Evolutionary conservation across 2,888 invertebrate species (phyloP).

Genomic region (Tortrix viridana): DNA sequence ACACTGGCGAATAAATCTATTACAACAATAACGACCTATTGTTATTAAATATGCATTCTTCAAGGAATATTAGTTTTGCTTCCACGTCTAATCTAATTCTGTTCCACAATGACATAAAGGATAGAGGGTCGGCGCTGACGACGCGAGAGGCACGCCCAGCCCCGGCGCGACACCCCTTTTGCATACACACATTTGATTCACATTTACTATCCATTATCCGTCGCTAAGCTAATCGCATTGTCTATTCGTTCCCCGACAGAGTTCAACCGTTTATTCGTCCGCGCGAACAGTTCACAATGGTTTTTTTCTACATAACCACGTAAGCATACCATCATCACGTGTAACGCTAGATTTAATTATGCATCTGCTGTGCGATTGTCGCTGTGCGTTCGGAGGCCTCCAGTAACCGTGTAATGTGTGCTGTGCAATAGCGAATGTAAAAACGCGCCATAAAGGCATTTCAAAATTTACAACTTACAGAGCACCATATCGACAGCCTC

Average conservation of each 20-base stretch:
- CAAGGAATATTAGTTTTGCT: constrained; percentile 60
- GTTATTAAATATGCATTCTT: constrained; percentile 61
- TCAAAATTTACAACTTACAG: constrained; percentile 84
- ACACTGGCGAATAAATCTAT: constrained; percentile 76
- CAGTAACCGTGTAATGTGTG: constrained; percentile 41
- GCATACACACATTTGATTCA: constrained; percentile 71
- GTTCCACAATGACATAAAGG: constrained; percentile 52
- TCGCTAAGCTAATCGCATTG: constrained; percentile 39
- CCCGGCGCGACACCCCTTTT: constrained; percentile 63
- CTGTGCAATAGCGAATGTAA: constrained; percentile 74
- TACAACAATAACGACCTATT: constrained; percentile 69
- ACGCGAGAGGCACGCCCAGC: constrained; percentile 68
- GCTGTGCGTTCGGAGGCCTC: constrained; percentile 78
- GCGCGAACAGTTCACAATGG: constrained; percentile 41
- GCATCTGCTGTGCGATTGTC: constrained; percentile 58
- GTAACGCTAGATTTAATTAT: constrained; percentile 38
- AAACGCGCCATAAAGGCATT: constrained; percentile 83
- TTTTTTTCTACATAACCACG: constrained; percentile 53
- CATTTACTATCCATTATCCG: constrained; percentile 64
- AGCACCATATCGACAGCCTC: constrained; percentile 89
- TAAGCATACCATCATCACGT: constrained; percentile 55
- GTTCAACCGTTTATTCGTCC: constrained; percentile 44
- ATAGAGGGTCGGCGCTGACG: constrained; percentile 57
- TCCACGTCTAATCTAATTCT: constrained; percentile 54
- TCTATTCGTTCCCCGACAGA: constrained; percentile 49